Base-by-base conservation (phyloP, 2,888 invertebrate species). In the Carabus problematicus region DNA sequence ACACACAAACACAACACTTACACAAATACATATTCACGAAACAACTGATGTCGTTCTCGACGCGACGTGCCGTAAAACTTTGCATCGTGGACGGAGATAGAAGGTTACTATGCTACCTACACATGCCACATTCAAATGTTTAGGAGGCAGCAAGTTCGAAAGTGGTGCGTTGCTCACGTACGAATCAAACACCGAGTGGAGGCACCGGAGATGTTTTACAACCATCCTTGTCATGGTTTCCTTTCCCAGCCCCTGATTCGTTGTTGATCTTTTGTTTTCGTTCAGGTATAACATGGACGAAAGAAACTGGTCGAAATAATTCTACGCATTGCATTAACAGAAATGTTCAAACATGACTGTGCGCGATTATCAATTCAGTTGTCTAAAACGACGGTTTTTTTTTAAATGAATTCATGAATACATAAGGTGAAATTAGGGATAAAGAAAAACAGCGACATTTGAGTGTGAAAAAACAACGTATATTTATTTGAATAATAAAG, bases 381-480 rank as follows among this genome's bases (percentile, higher is more conserved):
- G 66, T 66, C 40, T 66, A 66, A 59, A 66, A 41, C 39, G 45
- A 18, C 59, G 58, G 18, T 29, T 29, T 29, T 66, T n/a, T n/a
- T n/a, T n/a, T n/a, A n/a, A 66, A 66, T 59, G 66, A 58, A 66
- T 66, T 58, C 66, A 66, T 66, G 66, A 66, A 66, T 66, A 66
- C 47, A 47, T 66, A 47, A 66, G 59, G 9, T 59, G 12, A 58
- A 66, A 66, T 66, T 56, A 59, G 59, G 40, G 47, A 66, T 56
- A 56, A 47, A 66, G 41, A 66, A 58, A 66, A 64, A 56, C 40
- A 66, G 18, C 58, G 59, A 45, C 45, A 66, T 47, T 58, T 66
- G 18, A 41, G 59, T 66, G 66, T 59, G 66, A 66, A 66, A n/a
- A 66, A 66, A 66, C 66, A 59, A 41, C 58, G 59, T 45, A 45